Evolutionary conservation across 2,888 invertebrate genomes (phyloP).

Genomic region (Malthinus seriepunctatus): DNA sequence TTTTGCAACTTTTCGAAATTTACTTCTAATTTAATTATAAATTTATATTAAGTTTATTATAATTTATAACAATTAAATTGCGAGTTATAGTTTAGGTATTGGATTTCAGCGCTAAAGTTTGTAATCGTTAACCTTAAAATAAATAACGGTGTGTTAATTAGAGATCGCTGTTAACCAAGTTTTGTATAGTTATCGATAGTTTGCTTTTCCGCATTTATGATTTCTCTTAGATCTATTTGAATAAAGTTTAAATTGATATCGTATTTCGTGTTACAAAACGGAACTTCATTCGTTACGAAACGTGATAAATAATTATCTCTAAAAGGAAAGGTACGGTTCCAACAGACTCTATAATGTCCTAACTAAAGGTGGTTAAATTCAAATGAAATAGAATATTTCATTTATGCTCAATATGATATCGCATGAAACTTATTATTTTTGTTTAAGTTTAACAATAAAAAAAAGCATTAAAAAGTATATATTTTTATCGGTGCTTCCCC

Average conservation of each 20-base stretch:
- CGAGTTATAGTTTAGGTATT: too few relatives aligned
- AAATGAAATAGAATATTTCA: neutral
- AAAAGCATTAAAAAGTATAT: too few relatives aligned
- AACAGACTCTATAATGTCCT: slow-evolving; percentile 11
- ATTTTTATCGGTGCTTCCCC: too few relatives aligned
- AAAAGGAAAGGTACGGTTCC: slow-evolving; percentile 6
- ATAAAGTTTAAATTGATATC: slow-evolving; percentile 23
- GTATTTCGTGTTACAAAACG: slow-evolving; percentile 17
- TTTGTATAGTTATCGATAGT: slow-evolving; percentile 16
- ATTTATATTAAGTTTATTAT: too few relatives aligned
- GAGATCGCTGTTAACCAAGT: slow-evolving; percentile 16
- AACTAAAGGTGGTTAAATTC: slow-evolving; percentile 2
- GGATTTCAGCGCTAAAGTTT: too few relatives aligned
- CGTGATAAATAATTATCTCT: slow-evolving; percentile 12
- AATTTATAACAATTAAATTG: too few relatives aligned
- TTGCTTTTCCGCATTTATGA: slow-evolving; percentile 14
- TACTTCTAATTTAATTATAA: too few relatives aligned
- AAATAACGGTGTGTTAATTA: slow-evolving; percentile 13
- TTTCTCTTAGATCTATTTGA: slow-evolving; percentile 12
- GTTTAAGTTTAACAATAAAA: too few relatives aligned
- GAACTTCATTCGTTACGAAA: slow-evolving; percentile 13
- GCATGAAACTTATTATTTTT: neutral
- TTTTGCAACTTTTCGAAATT: too few relatives aligned
- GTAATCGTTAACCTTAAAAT: neutral
- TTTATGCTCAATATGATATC: neutral